Percentiles rank a stretch among this genome's conserved stretches.
Evolutionary conservation across 2,797 vertebrate genomes (phyloP).

Genomic region (Hozukius guyotensis): DNA sequence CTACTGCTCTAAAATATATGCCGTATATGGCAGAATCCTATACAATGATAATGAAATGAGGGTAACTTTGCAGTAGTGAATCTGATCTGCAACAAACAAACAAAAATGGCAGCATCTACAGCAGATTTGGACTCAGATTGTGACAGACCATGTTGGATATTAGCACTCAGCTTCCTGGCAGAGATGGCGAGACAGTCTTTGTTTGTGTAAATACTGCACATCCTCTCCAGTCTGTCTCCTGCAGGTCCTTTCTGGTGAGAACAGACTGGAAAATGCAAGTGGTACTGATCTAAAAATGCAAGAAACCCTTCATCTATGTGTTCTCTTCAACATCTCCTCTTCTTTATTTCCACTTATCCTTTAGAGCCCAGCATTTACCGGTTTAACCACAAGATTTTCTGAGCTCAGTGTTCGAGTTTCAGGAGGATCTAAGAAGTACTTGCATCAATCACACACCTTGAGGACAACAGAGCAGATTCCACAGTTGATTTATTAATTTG

Average conservation of each 20-base stretch:
- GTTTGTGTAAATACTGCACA: conserved; percentile 53
- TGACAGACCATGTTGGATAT: conserved; percentile 27
- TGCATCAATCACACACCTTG: conserved; percentile 1
- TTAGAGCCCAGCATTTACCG: neutral
- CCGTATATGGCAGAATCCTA: neutral
- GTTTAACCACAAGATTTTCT: neutral
- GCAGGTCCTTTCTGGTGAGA: conserved; percentile 11
- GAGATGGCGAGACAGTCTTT: conserved; percentile 30
- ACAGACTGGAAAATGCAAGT: conserved; percentile 23
- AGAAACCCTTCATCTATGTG: neutral
- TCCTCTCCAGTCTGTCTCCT: conserved; percentile 47
- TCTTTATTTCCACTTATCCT: neutral
- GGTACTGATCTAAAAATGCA: neutral
- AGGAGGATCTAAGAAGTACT: neutral
- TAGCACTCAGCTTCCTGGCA: conserved; percentile 36
- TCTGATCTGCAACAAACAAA: neutral
- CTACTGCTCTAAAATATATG: neutral
- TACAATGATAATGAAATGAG: neutral
- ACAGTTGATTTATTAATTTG: conserved; percentile 54
- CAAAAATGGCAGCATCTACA: conserved; percentile 6
- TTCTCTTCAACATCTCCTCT: neutral
- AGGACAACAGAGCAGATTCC: conserved; percentile 2
- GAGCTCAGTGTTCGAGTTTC: neutral
- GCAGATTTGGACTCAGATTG: conserved; percentile 20
- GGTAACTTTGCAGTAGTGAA: neutral